Conservation (phyloP, 1,140 invertebrate genomes). For the Neodiprion lecontei region DNA sequence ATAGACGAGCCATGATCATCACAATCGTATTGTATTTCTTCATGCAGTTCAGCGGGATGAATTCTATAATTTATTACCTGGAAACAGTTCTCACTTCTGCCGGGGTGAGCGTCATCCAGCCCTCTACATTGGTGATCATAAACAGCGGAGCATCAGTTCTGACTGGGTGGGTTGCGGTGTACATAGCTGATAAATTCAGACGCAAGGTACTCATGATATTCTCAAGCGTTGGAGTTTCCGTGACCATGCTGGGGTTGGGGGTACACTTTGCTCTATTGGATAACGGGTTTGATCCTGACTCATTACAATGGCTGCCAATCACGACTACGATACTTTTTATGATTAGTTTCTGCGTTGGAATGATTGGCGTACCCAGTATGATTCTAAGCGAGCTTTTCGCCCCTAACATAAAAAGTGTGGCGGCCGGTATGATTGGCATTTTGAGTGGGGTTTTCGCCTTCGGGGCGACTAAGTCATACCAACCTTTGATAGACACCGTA, state of each 20-base stretch:
- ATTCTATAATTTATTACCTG: slow-evolving; percentile 76
- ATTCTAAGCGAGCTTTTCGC: slow-evolving; percentile 78
- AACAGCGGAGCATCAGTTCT: slow-evolving; percentile 71
- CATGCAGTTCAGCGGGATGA: slow-evolving; percentile 80
- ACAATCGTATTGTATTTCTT: slow-evolving; percentile 72
- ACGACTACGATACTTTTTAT: slow-evolving; percentile 69
- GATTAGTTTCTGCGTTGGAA: slow-evolving; percentile 69
- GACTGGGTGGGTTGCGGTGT: slow-evolving; percentile 66
- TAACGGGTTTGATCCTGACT: slow-evolving; percentile 54
- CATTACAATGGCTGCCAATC: slow-evolving; percentile 66
- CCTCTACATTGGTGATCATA: slow-evolving; percentile 67
- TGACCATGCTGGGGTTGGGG: slow-evolving; percentile 64
- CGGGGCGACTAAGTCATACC: slow-evolving; percentile 75
- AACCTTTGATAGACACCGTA: slow-evolving; percentile 66
- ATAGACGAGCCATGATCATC: slow-evolving; percentile 70
- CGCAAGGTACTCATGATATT: slow-evolving; percentile 71
- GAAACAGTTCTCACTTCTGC: slow-evolving; percentile 74
- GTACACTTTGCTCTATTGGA: slow-evolving; percentile 69
- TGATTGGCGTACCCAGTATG: slow-evolving; percentile 74
- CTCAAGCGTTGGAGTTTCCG: slow-evolving; percentile 65
- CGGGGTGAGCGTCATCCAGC: slow-evolving; percentile 57
- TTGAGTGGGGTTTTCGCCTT: slow-evolving; percentile 76
- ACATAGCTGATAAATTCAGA: slow-evolving; percentile 75
- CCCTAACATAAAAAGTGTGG: slow-evolving; percentile 70
- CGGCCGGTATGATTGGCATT: slow-evolving; percentile 72